Evolutionary conservation across 2,888 invertebrate genomes (phyloP).

Genomic region (Panorpa germanica): DNA sequence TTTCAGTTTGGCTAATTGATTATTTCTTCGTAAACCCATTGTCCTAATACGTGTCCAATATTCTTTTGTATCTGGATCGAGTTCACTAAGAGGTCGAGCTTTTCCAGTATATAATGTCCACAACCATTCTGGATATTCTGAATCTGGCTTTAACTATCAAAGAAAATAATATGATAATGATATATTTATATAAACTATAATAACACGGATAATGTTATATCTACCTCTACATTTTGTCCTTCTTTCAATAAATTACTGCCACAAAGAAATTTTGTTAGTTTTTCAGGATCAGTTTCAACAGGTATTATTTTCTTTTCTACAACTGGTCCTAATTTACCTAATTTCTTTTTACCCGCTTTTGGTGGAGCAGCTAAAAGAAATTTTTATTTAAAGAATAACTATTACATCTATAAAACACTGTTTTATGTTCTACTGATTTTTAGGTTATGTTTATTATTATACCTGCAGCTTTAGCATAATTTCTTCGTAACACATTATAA

Average conservation of each 20-base stretch:
- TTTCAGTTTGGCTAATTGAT: slow-evolving; percentile 35
- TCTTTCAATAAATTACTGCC: slow-evolving; percentile 69
- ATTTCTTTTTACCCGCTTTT: slow-evolving; percentile 34
- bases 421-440: too few relatives aligned
- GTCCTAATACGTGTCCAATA: slow-evolving; percentile 67
- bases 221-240: slow-evolving; percentile 59
- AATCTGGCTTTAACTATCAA: slow-evolving; percentile 39
- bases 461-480: too few relatives aligned
- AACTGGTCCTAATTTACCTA: slow-evolving; percentile 35
- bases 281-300: slow-evolving; percentile 68
- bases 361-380: slow-evolving; percentile 3
- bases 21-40: slow-evolving; percentile 41
- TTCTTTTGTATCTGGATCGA: slow-evolving; percentile 57
- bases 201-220: not conserved
- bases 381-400: too few relatives aligned
- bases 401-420: too few relatives aligned
- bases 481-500: too few relatives aligned
- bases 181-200: not conserved
- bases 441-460: too few relatives aligned
- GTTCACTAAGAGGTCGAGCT: slow-evolving; percentile 43
- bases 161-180: slow-evolving; percentile 5
- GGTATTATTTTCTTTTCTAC: slow-evolving; percentile 55
- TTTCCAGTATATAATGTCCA: slow-evolving; percentile 54
- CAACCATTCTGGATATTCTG: slow-evolving; percentile 85
- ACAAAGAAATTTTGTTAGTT: slow-evolving; percentile 58